Percentiles rank a stretch among this genome's conserved stretches.
phyloP scores from a whole-genome alignment of 2,113 vertebrate species.

The Verasper variegatus region DNA sequence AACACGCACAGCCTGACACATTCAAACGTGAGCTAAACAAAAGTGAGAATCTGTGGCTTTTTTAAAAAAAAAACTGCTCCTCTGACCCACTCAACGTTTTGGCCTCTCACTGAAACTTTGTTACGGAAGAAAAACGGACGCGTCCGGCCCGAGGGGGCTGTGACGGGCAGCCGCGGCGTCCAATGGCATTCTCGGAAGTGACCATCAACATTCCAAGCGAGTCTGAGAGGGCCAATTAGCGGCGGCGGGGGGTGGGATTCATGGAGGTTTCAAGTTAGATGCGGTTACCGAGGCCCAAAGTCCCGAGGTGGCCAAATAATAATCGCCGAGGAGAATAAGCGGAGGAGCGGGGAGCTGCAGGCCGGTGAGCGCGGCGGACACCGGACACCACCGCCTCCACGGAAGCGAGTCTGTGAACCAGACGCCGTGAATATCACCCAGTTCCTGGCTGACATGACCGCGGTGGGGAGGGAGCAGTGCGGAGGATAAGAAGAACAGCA shows the following conservation, averaged over 20 bases:
- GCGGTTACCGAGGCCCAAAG: constrained; percentile 78
- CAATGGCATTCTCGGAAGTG: constrained; percentile 70
- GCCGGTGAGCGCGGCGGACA: background rate
- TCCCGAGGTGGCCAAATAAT: constrained; percentile 73
- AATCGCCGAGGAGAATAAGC: constrained; percentile 60
- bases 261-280: constrained; percentile 70
- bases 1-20: background rate
- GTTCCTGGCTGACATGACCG: constrained; percentile 51
- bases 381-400: background rate
- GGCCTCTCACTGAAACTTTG: constrained; percentile 79
- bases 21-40: background rate
- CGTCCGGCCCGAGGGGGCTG: background rate
- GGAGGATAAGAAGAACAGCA: constrained; percentile 37
- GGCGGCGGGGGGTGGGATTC: constrained; percentile 46
- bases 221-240: constrained; percentile 69
- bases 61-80: constrained; percentile 14
- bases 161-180: constrained; percentile 66
- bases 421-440: background rate
- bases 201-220: constrained; percentile 66
- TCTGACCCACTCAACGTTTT: constrained; percentile 67
- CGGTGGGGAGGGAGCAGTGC: constrained; percentile 43
- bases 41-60: background rate
- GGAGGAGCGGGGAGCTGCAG: constrained; percentile 29
- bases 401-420: background rate
- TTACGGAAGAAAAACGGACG: constrained; percentile 78